Base-by-base conservation (phyloP, 2,113 vertebrate species). In the Pelecanus crispus region DNA sequence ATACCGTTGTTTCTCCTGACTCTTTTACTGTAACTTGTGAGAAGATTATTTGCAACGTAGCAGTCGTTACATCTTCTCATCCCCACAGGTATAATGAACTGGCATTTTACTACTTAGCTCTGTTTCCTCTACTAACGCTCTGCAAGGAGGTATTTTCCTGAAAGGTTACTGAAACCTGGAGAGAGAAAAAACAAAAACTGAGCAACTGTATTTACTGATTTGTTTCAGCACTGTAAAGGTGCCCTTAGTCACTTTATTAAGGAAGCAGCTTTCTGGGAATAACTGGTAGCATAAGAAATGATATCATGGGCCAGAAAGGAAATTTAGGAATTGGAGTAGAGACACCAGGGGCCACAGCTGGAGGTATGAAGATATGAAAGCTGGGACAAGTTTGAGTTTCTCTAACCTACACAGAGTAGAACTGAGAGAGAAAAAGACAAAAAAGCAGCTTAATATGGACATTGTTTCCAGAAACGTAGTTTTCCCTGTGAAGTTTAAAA, bases 91-190 rank as follows among this genome's bases (percentile, higher is more conserved):
- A 53, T 84, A 82, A 92, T 71, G 81, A 96, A 56, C 58, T 88
- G 61, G 49, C 66, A 26, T 95, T 97, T 97, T 95, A 79, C 80
- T 96, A 24, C 65, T 95, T 95, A 79, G 70, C 62, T 95, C 81
- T 81, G 55, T 94, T 97, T 97, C 82, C 62, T 94, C 78, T 92
- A 19, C 82, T 94, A 84, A 91, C 12, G 10, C 50, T 93, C 81
- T 86, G 56, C 34, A 38, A 89, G 44, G 47, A 89, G 70, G 38
- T 49, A 55, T 88, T 94, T 96, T 92, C 50, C 78, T 90, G 72
- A 85, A 95, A 97, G 56, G 65, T 94, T 95, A 56, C 82, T 66
- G 86, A 81, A 95, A 95, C 17, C 58, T 32, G 32, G 94, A 78
- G 62, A 94, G 53, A 77, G 13, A 11, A 62, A 53, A 90, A 90